phyloP scores from a whole-genome alignment of 2,888 invertebrate species.

The Andrena minutula region DNA sequence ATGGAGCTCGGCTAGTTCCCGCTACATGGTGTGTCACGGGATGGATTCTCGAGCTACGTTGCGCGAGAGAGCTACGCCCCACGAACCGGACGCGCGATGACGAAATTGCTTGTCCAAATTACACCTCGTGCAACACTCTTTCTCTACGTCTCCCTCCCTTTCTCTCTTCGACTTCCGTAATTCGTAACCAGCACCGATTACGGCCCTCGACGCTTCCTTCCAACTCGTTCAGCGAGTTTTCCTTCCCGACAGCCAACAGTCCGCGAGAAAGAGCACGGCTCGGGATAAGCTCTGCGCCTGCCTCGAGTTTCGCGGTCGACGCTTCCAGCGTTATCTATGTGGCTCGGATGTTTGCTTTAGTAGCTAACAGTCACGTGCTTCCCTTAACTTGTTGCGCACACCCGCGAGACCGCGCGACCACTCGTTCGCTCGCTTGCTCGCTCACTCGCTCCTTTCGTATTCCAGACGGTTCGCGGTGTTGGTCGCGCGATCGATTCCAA shows the following conservation, averaged over 20 bases:
- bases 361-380: constrained; percentile 50
- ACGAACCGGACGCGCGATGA: background rate
- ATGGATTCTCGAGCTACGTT: background rate
- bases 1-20: background rate
- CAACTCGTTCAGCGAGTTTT: constrained; percentile 59
- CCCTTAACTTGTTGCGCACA: constrained; percentile 54
- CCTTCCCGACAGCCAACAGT: background rate
- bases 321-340: constrained; percentile 41
- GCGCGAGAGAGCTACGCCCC: background rate
- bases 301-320: constrained; percentile 44
- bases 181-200: background rate
- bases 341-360: constrained; percentile 49
- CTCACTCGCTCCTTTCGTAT: constrained; percentile 13
- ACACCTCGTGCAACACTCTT: constrained; percentile 8
- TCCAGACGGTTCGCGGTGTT: constrained; percentile 15
- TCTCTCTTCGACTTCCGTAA: background rate
- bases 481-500: constrained; percentile 18
- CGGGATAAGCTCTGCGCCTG: constrained; percentile 4
- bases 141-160: background rate
- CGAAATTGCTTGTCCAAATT: constrained; percentile 6
- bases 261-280: background rate
- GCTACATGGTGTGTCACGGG: background rate
- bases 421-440: background rate
- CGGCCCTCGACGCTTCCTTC: constrained; percentile 2
- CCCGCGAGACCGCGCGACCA: background rate